Conservation (phyloP, 2,113 vertebrate species). For the Atrichornis clamosus region DNA sequence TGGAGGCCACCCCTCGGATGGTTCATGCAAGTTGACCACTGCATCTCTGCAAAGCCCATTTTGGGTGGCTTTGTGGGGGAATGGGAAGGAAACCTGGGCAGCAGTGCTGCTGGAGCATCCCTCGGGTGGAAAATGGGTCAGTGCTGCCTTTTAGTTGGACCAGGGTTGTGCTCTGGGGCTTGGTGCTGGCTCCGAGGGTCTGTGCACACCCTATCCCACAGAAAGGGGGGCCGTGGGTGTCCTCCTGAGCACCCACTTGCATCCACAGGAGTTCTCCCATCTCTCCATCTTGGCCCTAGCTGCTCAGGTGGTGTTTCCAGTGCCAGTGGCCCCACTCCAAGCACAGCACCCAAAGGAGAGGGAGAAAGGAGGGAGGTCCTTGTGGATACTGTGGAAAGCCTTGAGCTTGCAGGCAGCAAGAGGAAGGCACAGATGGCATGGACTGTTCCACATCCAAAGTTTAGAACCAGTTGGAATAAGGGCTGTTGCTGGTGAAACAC, state of each 20-base stretch:
- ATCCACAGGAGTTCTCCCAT: background rate
- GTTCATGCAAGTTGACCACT: background rate
- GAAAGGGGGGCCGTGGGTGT: background rate
- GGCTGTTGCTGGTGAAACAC: background rate
- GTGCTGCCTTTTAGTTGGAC: background rate
- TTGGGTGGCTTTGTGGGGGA: background rate
- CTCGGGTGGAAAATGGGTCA: accelerated
- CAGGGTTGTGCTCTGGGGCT: background rate
- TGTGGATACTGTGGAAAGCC: background rate
- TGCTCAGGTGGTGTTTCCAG: background rate
- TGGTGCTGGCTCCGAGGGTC: background rate
- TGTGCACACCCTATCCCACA: accelerated
- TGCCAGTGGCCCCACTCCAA: background rate
- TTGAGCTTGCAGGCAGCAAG: accelerated
- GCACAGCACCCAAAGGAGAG: background rate
- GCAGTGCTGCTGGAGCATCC: background rate
- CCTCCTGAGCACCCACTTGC: background rate
- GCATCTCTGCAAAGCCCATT: background rate
- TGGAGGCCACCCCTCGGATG: accelerated
- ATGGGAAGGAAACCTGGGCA: background rate
- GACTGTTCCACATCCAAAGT: background rate
- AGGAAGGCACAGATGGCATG: accelerated
- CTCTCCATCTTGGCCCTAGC: background rate
- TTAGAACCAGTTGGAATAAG: background rate
- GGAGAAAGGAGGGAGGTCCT: background rate